A percentile compares a stretch with the other conserved stretches of the same genome.
phyloP scores from a whole-genome alignment of 2,797 vertebrate genomes.

The Macropus fuliginosus region DNA sequence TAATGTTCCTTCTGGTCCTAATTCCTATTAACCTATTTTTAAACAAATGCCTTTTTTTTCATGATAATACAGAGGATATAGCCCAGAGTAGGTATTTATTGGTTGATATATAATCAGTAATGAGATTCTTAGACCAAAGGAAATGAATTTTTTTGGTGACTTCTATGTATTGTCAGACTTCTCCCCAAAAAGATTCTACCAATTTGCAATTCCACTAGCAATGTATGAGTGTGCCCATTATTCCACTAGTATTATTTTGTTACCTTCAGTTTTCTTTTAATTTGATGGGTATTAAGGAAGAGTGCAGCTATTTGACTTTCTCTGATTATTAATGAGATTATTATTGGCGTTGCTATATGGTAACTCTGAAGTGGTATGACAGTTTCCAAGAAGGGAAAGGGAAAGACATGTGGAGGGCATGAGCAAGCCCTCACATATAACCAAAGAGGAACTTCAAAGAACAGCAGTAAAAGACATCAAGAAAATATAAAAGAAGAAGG shows the following conservation, averaged over 20 bases:
- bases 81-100: background rate
- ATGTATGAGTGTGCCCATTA: background rate
- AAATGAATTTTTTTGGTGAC: background rate
- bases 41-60: background rate
- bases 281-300: background rate
- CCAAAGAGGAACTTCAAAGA: background rate
- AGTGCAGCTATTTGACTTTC: background rate
- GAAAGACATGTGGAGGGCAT: background rate
- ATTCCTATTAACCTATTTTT: background rate
- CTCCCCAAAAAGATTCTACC: background rate
- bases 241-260: background rate
- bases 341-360: background rate
- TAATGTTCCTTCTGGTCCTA: background rate
- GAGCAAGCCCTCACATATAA: background rate
- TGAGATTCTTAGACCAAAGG: background rate
- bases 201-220: background rate
- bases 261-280: background rate
- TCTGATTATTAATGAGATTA: background rate
- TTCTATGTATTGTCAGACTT: background rate
- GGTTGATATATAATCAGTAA: background rate
- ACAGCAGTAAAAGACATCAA: background rate
- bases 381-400: background rate
- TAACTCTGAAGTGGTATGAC: background rate
- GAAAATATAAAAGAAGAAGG: background rate
- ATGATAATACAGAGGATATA: background rate